phyloP scores from a whole-genome alignment of 1,140 invertebrate species.

The Tetramorium alpestre region DNA sequence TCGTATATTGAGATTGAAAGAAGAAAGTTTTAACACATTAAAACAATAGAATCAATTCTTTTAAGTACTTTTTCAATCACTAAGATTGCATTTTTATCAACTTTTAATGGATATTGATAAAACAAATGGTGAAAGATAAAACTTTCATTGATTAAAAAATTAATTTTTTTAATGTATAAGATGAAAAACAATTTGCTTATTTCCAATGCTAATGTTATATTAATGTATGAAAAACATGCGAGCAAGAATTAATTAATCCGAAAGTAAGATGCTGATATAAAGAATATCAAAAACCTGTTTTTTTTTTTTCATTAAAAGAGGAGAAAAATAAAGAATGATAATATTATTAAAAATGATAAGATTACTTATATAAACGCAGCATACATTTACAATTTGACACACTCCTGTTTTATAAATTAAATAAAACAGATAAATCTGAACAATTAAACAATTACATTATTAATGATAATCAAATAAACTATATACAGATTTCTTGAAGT shows the following conservation, averaged over 20 bases:
- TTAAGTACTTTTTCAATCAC: neutral
- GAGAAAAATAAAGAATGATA: neutral
- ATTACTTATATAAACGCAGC: neutral
- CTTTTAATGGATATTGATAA: neutral
- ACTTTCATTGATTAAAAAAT: neutral
- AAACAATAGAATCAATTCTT: neutral
- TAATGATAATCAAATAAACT: neutral
- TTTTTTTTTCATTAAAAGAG: neutral
- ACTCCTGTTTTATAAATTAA: neutral
- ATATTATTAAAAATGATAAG: neutral
- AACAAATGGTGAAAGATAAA: neutral
- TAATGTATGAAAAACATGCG: neutral
- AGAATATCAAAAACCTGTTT: neutral
- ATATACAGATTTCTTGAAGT: neutral
- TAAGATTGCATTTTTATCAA: neutral
- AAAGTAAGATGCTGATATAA: neutral
- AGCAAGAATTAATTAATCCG: neutral
- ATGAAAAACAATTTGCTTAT: neutral
- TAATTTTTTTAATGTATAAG: neutral
- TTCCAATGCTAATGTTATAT: neutral
- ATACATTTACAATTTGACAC: neutral
- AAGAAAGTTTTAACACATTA: neutral
- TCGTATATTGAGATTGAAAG: neutral
- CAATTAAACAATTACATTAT: neutral
- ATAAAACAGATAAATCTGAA: neutral